Percentiles rank a stretch among this genome's conserved stretches.
phyloP scores from a whole-genome alignment of 35 echinoderm and acorn worm species.

The Holothuria glaberrima region DNA sequence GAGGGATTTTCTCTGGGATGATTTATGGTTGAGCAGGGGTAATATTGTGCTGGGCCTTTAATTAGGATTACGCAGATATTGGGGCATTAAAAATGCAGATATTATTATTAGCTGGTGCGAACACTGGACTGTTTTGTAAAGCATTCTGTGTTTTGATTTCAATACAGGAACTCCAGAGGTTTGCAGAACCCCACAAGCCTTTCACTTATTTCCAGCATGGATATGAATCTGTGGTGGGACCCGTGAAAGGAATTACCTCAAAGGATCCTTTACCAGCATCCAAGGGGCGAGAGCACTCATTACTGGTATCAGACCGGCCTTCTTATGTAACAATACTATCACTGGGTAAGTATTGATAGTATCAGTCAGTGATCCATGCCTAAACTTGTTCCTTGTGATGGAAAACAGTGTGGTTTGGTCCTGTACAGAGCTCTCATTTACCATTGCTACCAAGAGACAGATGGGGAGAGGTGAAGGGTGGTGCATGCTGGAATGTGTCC shows the following conservation, averaged over 20 bases:
- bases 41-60: no score
- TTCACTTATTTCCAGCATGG: conserved; percentile 83
- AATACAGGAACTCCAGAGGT: conserved; percentile 76
- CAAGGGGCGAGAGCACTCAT: conserved; percentile 89
- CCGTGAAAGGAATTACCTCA: conserved; percentile 89
- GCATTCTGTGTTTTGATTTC: neutral
- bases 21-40: no score
- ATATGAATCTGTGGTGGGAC: conserved; percentile 86
- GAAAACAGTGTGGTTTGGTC: no score
- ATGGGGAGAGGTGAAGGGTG: no score
- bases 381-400: no score
- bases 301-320: conserved; percentile 92
- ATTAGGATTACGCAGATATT: no score
- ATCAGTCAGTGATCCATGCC: no score
- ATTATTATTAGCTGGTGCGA: no score
- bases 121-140: neutral
- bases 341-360: conserved; percentile 65
- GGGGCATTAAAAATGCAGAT: no score
- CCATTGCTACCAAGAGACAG: no score
- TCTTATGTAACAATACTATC: conserved; percentile 95
- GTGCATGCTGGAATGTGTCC: neutral
- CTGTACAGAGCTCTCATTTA: no score
- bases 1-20: no score
- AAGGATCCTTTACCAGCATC: conserved; percentile 75
- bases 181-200: conserved; percentile 90